Base-by-base conservation (phyloP, 2,113 vertebrate species). In the Merops nubicus region DNA sequence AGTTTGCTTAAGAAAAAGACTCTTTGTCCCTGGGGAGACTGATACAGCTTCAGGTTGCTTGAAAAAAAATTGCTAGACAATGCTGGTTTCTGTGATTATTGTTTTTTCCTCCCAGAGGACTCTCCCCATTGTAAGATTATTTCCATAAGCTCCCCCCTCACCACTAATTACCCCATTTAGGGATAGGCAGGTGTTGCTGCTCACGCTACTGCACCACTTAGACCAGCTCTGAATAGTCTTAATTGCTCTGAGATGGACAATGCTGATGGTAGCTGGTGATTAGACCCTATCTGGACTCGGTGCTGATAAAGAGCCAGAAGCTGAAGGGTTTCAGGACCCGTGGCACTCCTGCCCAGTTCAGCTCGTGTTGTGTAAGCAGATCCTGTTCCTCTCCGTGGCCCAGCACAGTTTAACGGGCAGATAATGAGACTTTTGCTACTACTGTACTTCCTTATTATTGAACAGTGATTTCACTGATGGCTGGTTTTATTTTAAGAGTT, bases 191-290 rank as follows among this genome's bases (percentile, higher is more conserved):
- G 40, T 77, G 68, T 20, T 5, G 4, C 2, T 11, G 25, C 89
- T 84, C 34, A 29, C 1, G 8, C 80, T 34, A 3, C 10, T 26
- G 33, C 38, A 26, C 83, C 82, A 59, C 5, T 76, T 84, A 84
- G 69, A 51, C 56, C 43, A 51, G 69, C 64, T 89, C 73, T 80
- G 45, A 86, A 65, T 5, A 48, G 53, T 53, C 84, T 70, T 45
- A 29, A 53, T 77, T 57, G 59, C 89, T 86, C 50, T 38, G 68
- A 43, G 57, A 33, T 22, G 68, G 87, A 40, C 83, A 53, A 1
- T 77, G 77, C 89, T 87, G 95, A 60, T 74, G 84, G 80, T 29
- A 7, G 11, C 54, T 17, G 70, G 57, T 77, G 95, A 73, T 92
- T 36, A 88, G 86, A 60, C 72, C 5, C 0, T 56, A 47, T 83